Evolutionary conservation across 1,140 invertebrate genomes (phyloP), one percentile per base, ranked within the genome.

Genomic region (Laodelphax striatellus): DNA sequence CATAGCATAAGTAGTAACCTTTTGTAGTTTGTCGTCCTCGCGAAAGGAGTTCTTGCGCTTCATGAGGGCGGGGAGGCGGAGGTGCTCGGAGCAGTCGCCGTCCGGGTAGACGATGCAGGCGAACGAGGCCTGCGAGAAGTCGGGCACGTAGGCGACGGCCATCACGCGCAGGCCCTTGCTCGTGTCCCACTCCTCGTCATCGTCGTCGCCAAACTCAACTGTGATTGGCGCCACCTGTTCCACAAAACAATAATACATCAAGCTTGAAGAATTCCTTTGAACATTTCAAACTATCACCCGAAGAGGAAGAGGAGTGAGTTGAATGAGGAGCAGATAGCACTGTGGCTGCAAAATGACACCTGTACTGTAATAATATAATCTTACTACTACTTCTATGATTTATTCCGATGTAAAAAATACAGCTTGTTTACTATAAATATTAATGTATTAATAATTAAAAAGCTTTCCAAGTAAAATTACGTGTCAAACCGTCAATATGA

Each of bases 101-200:
- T 96, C 92, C 0, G 87, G 82, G 21, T 86, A 86, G 44, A 97
- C 80, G 6, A 96, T 73, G 64, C 88, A 92, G 55, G 90, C 83
- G 72, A 97, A 98, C 0, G 94, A 86, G 0, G 93, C 89, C 67
- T 93, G 85, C 19, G 87, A 82, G 52, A 83, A 84, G 71, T 96
- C 91, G 4, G 89, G 84, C 13, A 91, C 85, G 70, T 92, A 98
- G 8, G 92, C 86, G 5, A 99, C 68, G 0, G 88, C 87, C 78
- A 98, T 82, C 0, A 97, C 86, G 28, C 92, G 78, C 1, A 97
- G 76, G 17, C 94, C 92, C 73, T 89, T 87, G 6, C 81, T 78
- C 0, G 86, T 87, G 62, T 93, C 89, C 88, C 90, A 94, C 55
- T 94, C 91, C 58, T 96, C 92, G 58, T 94, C 91, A 55, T 95